Evolutionary conservation across 2,888 invertebrate genomes (phyloP).

Genomic region (Marasmarcha lunaedactyla): DNA sequence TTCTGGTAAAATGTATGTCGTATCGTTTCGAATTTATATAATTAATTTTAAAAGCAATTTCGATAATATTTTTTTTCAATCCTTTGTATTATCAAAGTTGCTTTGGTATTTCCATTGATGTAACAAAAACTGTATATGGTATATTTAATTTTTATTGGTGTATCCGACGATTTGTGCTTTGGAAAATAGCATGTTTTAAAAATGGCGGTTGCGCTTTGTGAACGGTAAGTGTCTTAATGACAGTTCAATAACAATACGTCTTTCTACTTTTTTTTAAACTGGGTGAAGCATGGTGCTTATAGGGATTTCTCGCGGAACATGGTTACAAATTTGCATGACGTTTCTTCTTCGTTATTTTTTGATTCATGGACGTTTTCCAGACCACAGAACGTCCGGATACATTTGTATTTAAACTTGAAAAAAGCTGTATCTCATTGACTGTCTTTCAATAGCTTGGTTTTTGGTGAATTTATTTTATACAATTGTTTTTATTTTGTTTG

Average conservation of each 20-base stretch:
- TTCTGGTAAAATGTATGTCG: slow-evolving; percentile 62
- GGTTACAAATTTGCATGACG: slow-evolving; percentile 18
- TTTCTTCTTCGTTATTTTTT: slow-evolving; percentile 9
- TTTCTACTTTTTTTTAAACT: background rate
- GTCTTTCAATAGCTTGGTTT: slow-evolving; percentile 32
- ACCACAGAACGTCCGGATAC: slow-evolving; percentile 49
- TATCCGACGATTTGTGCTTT: slow-evolving; percentile 57
- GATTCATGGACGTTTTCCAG: slow-evolving; percentile 38
- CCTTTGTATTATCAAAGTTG: slow-evolving; percentile 7
- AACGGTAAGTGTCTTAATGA: slow-evolving; percentile 48
- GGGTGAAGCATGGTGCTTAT: slow-evolving; percentile 36
- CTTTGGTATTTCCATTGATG: slow-evolving; percentile 33
- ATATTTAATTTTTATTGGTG: slow-evolving; percentile 20
- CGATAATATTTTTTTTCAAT: background rate
- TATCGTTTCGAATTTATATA: slow-evolving; percentile 40
- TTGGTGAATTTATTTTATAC: slow-evolving; percentile 12
- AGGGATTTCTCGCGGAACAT: slow-evolving; percentile 13
- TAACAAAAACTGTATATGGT: slow-evolving; percentile 21
- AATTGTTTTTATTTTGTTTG: background rate
- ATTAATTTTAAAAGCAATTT: slow-evolving; percentile 5
- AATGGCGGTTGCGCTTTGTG: slow-evolving; percentile 17
- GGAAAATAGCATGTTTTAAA: slow-evolving; percentile 52
- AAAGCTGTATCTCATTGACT: slow-evolving; percentile 25
- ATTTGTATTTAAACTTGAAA: slow-evolving; percentile 15
- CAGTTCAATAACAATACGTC: slow-evolving; percentile 9